phyloP scores from a whole-genome alignment of 2,888 invertebrate genomes.

The Tetragonisca angustula region DNA sequence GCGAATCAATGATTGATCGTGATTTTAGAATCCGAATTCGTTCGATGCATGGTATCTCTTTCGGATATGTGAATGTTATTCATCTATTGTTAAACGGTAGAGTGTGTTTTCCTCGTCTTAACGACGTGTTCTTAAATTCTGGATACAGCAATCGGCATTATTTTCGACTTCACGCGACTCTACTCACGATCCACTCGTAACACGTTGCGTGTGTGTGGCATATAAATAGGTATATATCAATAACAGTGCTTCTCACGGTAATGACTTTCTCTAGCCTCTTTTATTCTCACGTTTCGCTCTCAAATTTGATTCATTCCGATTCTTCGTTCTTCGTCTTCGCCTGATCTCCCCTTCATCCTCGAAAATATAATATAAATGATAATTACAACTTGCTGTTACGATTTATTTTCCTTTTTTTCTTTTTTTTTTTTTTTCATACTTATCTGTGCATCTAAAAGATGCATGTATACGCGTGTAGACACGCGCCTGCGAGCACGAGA shows the following conservation, averaged over 20 bases:
- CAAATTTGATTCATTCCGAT: constrained; percentile 25
- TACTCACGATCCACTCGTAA: constrained; percentile 20
- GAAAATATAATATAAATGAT: neutral
- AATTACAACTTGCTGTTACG: neutral
- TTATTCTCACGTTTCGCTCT: constrained; percentile 57
- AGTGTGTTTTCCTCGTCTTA: constrained; percentile 8
- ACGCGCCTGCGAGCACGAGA: neutral
- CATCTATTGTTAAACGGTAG: neutral
- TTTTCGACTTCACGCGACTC: constrained; percentile 29
- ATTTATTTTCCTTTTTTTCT: neutral
- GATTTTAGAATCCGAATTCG: neutral
- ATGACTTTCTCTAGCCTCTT: constrained; percentile 40
- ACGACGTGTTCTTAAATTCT: neutral
- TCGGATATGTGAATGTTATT: neutral
- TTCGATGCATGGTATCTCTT: neutral
- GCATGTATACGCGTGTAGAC: neutral
- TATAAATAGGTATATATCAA: neutral
- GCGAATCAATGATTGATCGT: neutral
- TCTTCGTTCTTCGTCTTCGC: neutral
- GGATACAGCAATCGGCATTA: constrained; percentile 21
- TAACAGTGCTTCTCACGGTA: constrained; percentile 42
- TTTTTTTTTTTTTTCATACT: neutral
- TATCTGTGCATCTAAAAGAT: neutral
- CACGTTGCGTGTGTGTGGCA: constrained; percentile 10
- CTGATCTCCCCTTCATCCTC: neutral